Evolutionary conservation across 1,140 invertebrate species (phyloP).

Genomic region (Latrodectus geometricus): DNA sequence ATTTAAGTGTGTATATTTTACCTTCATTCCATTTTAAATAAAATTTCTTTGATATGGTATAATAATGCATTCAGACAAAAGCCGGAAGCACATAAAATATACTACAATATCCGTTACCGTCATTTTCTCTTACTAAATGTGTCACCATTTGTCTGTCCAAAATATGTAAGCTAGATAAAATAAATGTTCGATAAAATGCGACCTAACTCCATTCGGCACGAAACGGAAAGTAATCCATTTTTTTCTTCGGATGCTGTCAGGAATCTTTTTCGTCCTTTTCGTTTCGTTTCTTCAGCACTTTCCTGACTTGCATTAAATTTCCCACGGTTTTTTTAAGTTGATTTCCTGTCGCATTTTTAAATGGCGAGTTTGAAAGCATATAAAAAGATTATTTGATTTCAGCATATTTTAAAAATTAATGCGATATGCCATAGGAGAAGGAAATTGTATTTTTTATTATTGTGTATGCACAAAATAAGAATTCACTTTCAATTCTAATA

Average conservation of each 20-base stretch:
- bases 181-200: conserved; percentile 25
- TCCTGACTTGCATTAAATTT: background rate
- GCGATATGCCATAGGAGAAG: too few species aligned
- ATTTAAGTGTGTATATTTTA: too few species aligned
- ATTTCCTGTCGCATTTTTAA: background rate
- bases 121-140: conserved; percentile 4
- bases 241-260: background rate
- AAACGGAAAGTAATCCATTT: background rate
- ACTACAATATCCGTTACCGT: background rate
- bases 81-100: background rate
- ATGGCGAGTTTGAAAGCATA: background rate
- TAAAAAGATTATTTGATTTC: too few species aligned
- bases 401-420: too few species aligned
- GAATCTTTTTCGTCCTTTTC: background rate
- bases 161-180: conserved; percentile 12
- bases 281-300: background rate
- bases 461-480: too few species aligned
- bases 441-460: too few species aligned
- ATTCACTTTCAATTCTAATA: too few species aligned
- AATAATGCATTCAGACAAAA: too few species aligned
- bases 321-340: background rate
- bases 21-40: too few species aligned
- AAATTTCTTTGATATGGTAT: too few species aligned
- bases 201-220: background rate
- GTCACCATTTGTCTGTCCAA: background rate